A percentile compares a stretch with the other conserved stretches of the same genome.
phyloP scores from a whole-genome alignment of 2,113 vertebrate genomes.

The Pangasianodon hypophthalmus region DNA sequence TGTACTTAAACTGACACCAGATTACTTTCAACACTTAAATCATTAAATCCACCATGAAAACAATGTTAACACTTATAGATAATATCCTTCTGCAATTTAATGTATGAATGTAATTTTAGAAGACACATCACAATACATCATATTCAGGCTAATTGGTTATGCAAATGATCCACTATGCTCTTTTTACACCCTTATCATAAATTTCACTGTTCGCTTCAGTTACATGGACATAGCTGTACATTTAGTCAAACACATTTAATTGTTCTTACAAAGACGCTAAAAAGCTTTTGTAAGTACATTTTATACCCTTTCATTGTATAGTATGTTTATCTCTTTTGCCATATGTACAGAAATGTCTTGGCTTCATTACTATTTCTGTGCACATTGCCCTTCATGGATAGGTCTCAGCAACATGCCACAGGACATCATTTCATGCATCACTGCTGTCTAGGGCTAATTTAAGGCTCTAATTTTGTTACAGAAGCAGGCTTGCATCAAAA shows the following conservation, averaged over 20 bases:
- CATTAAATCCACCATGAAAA: not conserved
- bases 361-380: conserved; percentile 66
- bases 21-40: not conserved
- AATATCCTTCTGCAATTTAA: not conserved
- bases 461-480: conserved; percentile 71
- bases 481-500: conserved; percentile 62
- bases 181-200: not conserved
- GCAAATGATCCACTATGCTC: not conserved
- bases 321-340: not conserved
- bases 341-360: conserved; percentile 39
- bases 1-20: not conserved
- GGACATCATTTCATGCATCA: conserved; percentile 87
- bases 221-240: not conserved
- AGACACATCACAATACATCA: not conserved
- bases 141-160: not conserved
- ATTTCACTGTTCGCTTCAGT: not conserved
- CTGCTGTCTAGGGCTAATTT: conserved; percentile 81
- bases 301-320: not conserved
- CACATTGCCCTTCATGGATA: conserved; percentile 67
- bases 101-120: not conserved
- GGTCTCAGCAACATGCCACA: conserved; percentile 75
- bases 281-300: not conserved
- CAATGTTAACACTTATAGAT: not conserved
- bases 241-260: not conserved
- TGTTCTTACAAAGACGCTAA: not conserved